Evolutionary conservation across 2,797 vertebrate genomes (phyloP), one percentile per base, ranked within the genome.

Genomic region (Echiichthys vipera): DNA sequence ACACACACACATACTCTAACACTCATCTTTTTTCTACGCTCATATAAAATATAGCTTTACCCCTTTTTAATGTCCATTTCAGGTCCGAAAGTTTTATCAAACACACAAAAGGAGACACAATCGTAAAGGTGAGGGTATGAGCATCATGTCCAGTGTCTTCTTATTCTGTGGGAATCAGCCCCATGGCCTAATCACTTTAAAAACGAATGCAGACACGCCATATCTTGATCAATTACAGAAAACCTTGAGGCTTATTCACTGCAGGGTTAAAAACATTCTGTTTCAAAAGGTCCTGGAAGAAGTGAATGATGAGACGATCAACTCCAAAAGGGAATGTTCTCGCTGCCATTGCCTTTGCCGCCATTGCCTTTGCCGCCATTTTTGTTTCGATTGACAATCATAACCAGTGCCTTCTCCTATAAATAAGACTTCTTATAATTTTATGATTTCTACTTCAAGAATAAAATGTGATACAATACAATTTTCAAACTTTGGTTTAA

Each of bases 221-320:
- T 88, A 88, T 94, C 90, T 90, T 83, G 68, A 86, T 76, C 54
- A 84, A 46, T 89, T 81, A 74, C 71, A 72, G 61, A 71, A 86
- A 85, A 64, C 20, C 20, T 73, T 51, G 7, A 39, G 49, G 65
- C 73, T 80, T 66, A 75, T 64, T 70, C 57, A 27, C 64, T 81
- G 58, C 71, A 80, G 70, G 71, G 57, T 68, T 84, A 40, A 67
- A 84, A 74, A 57, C 64, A 58, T 84, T 89, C 59, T 62, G 37
- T 83, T 82, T 74, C 50, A 73, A 62, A 76, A 42, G 53, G 45
- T 63, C 36, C 43, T 79, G 63, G 62, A 90, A 80, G 42, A 71
- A 75, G 63, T 20, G 24, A 54, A 64, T 25, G 40, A 58, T 32
- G 61, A 37, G 24, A 51, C 32, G 13, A 64, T 76, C 25, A 42